Evolutionary conservation across 1,140 invertebrate genomes (phyloP).

Genomic region (Drosophila busckii): DNA sequence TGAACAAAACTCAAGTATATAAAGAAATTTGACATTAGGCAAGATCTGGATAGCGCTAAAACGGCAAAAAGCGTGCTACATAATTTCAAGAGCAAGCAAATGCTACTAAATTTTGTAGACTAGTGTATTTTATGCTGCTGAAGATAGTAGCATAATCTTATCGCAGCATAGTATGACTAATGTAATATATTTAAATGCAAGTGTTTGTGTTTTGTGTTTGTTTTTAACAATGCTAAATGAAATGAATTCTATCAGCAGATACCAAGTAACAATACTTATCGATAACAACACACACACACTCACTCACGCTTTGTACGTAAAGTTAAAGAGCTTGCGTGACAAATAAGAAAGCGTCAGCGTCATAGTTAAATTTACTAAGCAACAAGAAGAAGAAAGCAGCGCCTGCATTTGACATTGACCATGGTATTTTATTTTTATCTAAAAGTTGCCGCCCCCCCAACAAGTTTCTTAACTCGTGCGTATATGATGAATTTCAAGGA

Average conservation of each 20-base stretch:
- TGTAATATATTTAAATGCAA: constrained; percentile 22
- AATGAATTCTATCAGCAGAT: constrained; percentile 19
- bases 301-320: too few relatives aligned
- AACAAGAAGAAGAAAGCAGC: too few relatives aligned
- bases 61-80: constrained; percentile 27
- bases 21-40: background rate
- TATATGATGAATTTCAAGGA: too few relatives aligned
- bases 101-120: background rate
- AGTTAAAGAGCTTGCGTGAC: too few relatives aligned
- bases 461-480: too few relatives aligned
- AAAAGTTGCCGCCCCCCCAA: too few relatives aligned
- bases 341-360: too few relatives aligned
- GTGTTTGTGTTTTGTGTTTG: background rate
- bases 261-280: constrained; percentile 17
- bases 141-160: constrained; percentile 25
- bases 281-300: constrained; percentile 14
- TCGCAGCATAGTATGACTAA: background rate
- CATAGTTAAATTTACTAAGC: too few relatives aligned
- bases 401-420: too few relatives aligned
- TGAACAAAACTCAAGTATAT: too few relatives aligned
- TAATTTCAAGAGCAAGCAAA: background rate
- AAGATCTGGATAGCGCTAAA: constrained; percentile 6
- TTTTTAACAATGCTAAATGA: background rate
- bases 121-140: background rate
- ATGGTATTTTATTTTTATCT: too few relatives aligned